These are phyloP conservation scores for Ips nitidus DNA, from an alignment of 1,140 invertebrate species.

Conservation along the genomic window DNA sequence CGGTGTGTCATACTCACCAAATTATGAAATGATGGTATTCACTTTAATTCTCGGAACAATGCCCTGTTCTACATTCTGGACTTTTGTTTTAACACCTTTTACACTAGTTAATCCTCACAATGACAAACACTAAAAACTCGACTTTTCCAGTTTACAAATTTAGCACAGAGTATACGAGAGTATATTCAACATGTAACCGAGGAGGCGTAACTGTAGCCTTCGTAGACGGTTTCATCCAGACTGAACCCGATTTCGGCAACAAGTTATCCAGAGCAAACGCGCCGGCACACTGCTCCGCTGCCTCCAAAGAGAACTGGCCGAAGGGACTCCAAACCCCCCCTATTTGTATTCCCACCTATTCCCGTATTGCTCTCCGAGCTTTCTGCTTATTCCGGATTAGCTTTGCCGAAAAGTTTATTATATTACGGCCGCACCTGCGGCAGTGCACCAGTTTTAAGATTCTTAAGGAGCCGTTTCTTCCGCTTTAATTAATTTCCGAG, in stretches of 20 bases:
- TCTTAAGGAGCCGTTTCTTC: constrained; percentile 21
- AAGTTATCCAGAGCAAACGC: constrained; percentile 27
- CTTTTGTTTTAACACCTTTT: too few species aligned
- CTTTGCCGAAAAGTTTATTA: constrained; percentile 31
- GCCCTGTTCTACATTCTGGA: too few species aligned
- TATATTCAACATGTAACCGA: constrained; percentile 21
- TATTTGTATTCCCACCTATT: constrained; percentile 36
- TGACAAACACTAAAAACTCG: not conserved
- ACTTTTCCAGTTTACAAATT: not conserved
- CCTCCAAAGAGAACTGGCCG: constrained; percentile 21
- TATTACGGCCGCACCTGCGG: constrained; percentile 33
- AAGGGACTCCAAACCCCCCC: constrained; percentile 18
- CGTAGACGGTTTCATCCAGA: not conserved
- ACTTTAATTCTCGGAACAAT: too few species aligned
- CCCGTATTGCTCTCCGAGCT: constrained; percentile 37
- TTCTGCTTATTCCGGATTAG: constrained; percentile 36
- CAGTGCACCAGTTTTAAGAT: constrained; percentile 19
- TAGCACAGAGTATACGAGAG: not conserved
- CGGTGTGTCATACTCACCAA: too few species aligned
- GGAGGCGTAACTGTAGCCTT: constrained; percentile 27
- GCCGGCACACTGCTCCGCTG: constrained; percentile 29
- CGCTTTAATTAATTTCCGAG: constrained; percentile 24
- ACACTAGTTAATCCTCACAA: not conserved
- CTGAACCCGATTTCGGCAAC: constrained; percentile 13
- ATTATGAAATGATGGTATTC: too few species aligned